Conservation (phyloP, 2,113 vertebrate species). For the Alouatta palliata region DNA sequence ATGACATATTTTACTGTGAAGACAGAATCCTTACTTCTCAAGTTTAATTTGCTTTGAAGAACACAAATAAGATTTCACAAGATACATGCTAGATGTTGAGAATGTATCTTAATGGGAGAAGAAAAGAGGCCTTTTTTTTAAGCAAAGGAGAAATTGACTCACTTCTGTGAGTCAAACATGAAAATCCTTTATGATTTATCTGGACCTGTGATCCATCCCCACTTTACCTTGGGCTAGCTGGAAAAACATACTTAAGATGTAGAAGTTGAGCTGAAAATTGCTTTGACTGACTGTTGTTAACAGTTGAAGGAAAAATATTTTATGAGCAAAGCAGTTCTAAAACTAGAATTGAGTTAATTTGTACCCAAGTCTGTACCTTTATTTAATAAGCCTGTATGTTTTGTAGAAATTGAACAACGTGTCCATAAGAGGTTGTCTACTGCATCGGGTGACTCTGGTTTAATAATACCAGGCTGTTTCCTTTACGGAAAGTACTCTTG, state of each 20-base stretch:
- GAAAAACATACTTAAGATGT: not conserved
- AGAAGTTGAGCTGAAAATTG: not conserved
- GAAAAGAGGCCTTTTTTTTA: not conserved
- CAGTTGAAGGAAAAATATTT: not conserved
- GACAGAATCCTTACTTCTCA: not conserved
- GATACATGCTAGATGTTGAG: not conserved
- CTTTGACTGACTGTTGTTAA: not conserved
- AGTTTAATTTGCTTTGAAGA: not conserved
- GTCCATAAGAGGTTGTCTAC: constrained; percentile 63
- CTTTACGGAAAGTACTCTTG: constrained; percentile 44
- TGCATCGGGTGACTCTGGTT: constrained; percentile 53
- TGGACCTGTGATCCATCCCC: not conserved
- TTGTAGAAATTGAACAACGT: constrained; percentile 60
- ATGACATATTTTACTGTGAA: not conserved
- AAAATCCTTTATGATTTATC: constrained; percentile 2
- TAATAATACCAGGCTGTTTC: constrained; percentile 69
- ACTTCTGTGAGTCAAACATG: not conserved
- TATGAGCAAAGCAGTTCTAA: constrained; percentile 28
- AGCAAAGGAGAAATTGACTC: not conserved
- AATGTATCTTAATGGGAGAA: not conserved
- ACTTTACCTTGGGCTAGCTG: not conserved
- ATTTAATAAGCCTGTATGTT: constrained; percentile 66
- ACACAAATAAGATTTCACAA: not conserved
- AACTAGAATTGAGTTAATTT: constrained; percentile 46
- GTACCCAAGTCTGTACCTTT: constrained; percentile 42